Evolutionary conservation across 2,113 vertebrate species (phyloP).

Genomic region (Cynopterus brachyotis): DNA sequence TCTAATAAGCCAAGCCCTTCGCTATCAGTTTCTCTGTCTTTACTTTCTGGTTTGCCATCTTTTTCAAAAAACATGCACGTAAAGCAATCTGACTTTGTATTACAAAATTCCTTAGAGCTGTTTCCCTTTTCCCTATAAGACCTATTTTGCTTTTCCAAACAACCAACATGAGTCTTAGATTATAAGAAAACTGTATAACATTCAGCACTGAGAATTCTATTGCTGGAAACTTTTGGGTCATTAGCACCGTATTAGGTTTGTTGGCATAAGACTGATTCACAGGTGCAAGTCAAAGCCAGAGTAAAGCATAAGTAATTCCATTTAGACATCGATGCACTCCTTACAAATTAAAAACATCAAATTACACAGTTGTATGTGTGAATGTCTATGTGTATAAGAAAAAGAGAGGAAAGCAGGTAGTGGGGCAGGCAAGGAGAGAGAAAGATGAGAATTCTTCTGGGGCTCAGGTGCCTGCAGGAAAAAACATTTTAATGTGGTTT

Average conservation of each 20-base stretch:
- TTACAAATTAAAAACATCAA: background rate
- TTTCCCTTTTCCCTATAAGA: background rate
- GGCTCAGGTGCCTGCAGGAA: background rate
- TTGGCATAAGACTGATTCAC: background rate
- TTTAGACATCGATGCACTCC: background rate
- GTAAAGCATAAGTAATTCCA: background rate
- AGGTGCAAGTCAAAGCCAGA: background rate
- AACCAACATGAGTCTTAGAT: background rate
- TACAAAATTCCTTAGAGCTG: background rate
- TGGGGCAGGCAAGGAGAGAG: background rate
- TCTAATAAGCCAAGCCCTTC: background rate
- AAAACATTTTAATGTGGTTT: background rate
- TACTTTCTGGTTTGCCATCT: background rate
- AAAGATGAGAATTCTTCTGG: background rate
- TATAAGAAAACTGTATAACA: conserved; percentile 12
- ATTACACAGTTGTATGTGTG: background rate
- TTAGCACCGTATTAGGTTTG: background rate
- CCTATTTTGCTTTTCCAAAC: conserved; percentile 19
- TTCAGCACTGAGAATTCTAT: background rate
- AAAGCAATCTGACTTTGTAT: background rate
- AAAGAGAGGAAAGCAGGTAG: background rate
- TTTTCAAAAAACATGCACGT: background rate
- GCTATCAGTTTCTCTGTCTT: background rate
- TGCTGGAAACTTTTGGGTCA: background rate
- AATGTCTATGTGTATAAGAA: background rate